Percentiles rank a stretch among this genome's conserved stretches.
Conservation (phyloP, 2,797 vertebrate species). For the Helostoma temminkii region DNA sequence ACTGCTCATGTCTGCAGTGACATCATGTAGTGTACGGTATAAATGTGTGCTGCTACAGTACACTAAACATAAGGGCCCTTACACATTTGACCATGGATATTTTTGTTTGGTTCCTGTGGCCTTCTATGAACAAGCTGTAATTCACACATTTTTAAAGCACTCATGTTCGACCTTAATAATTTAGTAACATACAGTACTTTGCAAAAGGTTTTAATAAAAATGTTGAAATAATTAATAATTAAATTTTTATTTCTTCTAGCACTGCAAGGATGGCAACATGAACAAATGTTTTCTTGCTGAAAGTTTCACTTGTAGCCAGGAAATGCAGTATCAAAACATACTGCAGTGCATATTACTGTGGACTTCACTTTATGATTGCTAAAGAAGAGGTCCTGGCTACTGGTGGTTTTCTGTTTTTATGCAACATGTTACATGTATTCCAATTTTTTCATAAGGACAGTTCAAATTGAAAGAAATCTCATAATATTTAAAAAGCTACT, state of each 20-base stretch:
- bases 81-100: conserved; percentile 8
- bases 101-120: background rate
- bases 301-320: background rate
- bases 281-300: background rate
- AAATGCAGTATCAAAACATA: conserved; percentile 8
- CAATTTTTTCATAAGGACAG: no score
- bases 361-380: background rate
- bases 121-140: background rate
- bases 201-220: conserved; percentile 14
- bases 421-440: no score
- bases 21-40: background rate
- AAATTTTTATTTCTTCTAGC: conserved; percentile 17
- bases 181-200: background rate
- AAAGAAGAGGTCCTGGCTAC: background rate
- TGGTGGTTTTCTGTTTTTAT: background rate
- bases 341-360: conserved; percentile 5
- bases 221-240: conserved; percentile 17
- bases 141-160: conserved; percentile 12
- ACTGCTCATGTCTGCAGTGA: conserved; percentile 8
- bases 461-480: no score
- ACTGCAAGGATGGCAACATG: background rate
- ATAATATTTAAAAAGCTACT: no score
- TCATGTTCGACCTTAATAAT: conserved; percentile 6
- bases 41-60: background rate
- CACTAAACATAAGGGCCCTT: conserved; percentile 13